Evolutionary conservation across 1,140 invertebrate genomes (phyloP).

Genomic region (Meloidogyne floridensis): DNA sequence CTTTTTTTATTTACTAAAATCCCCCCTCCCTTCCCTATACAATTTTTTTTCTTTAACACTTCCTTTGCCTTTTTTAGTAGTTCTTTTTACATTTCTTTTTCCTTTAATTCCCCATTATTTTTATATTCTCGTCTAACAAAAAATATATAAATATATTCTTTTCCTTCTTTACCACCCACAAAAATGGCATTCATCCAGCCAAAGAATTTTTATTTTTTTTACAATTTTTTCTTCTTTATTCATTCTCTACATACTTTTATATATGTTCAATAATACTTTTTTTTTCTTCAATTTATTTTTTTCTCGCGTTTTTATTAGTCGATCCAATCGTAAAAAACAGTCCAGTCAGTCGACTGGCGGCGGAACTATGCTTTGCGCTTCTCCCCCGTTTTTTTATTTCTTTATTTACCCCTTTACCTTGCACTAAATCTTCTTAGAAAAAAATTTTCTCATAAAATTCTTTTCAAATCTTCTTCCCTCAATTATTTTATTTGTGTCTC

Average conservation of each 20-base stretch:
- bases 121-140: not conserved
- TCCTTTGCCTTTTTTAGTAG: not conserved
- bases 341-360: not conserved
- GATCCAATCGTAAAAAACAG: conserved; percentile 3
- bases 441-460: not conserved
- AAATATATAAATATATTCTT: not conserved
- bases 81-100: not conserved
- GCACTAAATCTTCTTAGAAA: conserved; percentile 9
- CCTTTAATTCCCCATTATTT: not conserved
- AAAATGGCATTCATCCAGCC: conserved; percentile 5
- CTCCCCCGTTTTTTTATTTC: not conserved
- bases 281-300: conserved; percentile 5
- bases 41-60: not conserved
- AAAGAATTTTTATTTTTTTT: not conserved
- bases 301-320: not conserved
- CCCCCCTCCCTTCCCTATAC: not conserved
- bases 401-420: not conserved
- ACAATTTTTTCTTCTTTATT: not conserved
- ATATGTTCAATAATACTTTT: conserved; percentile 11
- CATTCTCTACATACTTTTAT: not conserved
- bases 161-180: not conserved
- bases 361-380: conserved; percentile 2
- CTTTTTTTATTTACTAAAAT: not conserved
- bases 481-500: not conserved
- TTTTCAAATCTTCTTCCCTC: not conserved